Percentiles rank a stretch among this genome's conserved stretches.
Evolutionary conservation across 2,797 vertebrate species (phyloP).

Genomic region (Vespertilio murinus): DNA sequence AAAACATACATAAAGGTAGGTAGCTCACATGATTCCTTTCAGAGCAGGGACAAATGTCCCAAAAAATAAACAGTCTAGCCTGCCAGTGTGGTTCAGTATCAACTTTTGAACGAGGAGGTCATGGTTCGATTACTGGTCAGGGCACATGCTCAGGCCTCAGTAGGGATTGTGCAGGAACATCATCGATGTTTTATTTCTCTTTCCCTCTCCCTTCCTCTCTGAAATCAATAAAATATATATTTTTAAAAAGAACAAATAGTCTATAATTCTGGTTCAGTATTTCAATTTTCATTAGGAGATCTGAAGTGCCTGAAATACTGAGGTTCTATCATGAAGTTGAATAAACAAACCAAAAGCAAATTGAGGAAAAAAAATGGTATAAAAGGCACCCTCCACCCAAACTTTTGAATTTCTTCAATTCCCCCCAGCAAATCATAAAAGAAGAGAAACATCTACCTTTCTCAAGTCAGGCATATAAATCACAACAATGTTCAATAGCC

Average conservation of each 20-base stretch:
- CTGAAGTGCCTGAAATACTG: background rate
- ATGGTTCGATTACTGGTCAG: no score
- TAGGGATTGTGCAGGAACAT: no score
- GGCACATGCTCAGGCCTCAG: no score
- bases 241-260: background rate
- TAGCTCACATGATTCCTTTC: background rate
- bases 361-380: background rate
- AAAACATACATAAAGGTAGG: background rate
- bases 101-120: no score
- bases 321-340: background rate
- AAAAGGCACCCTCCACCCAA: background rate
- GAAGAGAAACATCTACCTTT: background rate
- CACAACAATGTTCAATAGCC: background rate
- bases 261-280: background rate
- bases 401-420: background rate
- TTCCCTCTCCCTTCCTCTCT: no score
- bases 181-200: no score
- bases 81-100: no score
- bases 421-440: background rate
- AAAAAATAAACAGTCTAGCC: background rate
- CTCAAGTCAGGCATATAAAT: background rate
- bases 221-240: no score
- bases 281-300: background rate
- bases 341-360: slow-evolving; percentile 16
- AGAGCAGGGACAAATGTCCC: background rate